Base-by-base conservation (phyloP, 2,113 vertebrate genomes). In the Smithornis capensis region DNA sequence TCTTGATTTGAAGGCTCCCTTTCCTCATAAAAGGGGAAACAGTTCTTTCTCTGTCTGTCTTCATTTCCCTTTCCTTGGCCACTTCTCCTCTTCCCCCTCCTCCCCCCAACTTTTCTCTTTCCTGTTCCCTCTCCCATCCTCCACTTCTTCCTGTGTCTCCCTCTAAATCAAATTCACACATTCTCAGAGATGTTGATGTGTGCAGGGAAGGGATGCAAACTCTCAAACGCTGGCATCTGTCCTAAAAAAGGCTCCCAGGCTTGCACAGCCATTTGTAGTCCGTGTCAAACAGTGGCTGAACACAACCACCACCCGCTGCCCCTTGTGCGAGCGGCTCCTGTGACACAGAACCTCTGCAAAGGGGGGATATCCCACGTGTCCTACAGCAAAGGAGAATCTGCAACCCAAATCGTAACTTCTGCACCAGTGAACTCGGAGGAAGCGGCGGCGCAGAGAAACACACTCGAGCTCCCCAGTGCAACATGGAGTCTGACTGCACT, bases 11-110 rank as follows among this genome's bases (percentile, higher is more conserved):
- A 92, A 93, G 91, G 92, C 95, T 97, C 90, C 68, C 79, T 92
- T 91, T 94, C 90, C 96, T 92, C 47, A 87, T 67, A 70, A 95
- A 97, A 86, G 63, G 86, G 90, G 87, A 97, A 96, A 97, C 93
- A 97, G 94, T 95, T 50, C 96, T 85, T 96, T 71, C 89, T 98
- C 97, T 98, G 93, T 89, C 90, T 81, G 37, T 35, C 95, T 90
- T 77, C 62, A 67, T 89, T 95, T 96, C 96, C 23, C 94, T 50
- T 95, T 68, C 96, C 92, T 96, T 93, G 81, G 91, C 85, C 77
- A 35, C 69, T 87, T 89, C 74, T 91, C 50, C 90, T 73, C 56
- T 79, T 38, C 53, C 64, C 31, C 29, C 84, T 63, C 69, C 57
- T 45, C 40, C 31, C 9, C 4, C 63, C 23, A 29, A 4, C 75